phyloP scores from a whole-genome alignment of 2,797 vertebrate genomes.

The Halcyon leucocephala region DNA sequence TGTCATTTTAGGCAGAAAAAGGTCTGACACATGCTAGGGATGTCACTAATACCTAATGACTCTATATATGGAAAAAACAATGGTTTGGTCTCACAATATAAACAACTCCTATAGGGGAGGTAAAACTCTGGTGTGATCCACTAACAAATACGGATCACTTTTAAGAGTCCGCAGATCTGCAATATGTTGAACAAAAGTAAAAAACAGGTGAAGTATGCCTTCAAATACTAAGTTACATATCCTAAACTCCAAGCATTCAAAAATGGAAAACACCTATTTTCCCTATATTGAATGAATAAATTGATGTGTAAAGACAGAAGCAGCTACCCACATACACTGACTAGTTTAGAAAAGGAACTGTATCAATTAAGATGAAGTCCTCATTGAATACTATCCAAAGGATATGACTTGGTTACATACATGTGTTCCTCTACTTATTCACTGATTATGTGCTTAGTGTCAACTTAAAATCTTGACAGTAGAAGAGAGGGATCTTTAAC shows the following conservation, averaged over 20 bases:
- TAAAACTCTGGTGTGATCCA: background rate
- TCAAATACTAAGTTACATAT: background rate
- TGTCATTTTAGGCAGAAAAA: background rate
- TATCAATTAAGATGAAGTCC: background rate
- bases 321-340: background rate
- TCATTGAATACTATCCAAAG: background rate
- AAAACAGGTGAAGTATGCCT: fast-evolving
- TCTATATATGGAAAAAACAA: background rate
- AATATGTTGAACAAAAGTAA: background rate
- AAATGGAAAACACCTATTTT: background rate
- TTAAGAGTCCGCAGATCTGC: background rate
- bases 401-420: background rate
- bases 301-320: background rate
- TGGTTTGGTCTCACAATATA: background rate
- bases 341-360: background rate
- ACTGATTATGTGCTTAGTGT: background rate
- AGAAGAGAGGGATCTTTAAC: background rate
- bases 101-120: background rate
- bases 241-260: background rate
- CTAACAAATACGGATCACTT: background rate
- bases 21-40: background rate
- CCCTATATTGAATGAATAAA: background rate
- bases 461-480: background rate
- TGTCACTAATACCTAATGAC: background rate
- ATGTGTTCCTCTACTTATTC: background rate